Percentiles rank a stretch among this genome's conserved stretches.
Conservation (phyloP, 1,140 invertebrate genomes). For the Acromyrmex heyeri region DNA sequence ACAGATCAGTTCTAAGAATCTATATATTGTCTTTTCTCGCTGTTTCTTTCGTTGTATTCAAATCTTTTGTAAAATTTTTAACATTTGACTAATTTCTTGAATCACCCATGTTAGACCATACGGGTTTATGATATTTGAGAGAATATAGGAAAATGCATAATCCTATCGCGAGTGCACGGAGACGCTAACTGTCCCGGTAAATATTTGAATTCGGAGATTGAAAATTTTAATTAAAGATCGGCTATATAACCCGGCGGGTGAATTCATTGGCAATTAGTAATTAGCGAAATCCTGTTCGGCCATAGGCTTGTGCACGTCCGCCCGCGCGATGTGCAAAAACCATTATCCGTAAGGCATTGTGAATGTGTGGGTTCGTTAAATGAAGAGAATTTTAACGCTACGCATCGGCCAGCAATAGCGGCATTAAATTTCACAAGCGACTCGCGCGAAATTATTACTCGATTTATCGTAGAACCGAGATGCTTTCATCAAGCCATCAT, state of each 20-base stretch:
- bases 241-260: not conserved
- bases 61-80: not conserved
- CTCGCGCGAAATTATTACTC: constrained; percentile 50
- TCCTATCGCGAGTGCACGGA: constrained; percentile 8
- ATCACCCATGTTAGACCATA: not conserved
- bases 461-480: constrained; percentile 46
- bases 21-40: not conserved
- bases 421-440: constrained; percentile 55
- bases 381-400: constrained; percentile 52
- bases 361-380: constrained; percentile 38
- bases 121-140: not conserved
- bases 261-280: constrained; percentile 63
- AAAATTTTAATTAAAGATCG: constrained; percentile 62
- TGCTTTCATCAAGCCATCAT: constrained; percentile 36
- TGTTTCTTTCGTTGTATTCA: not conserved
- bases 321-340: constrained; percentile 29
- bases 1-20: not conserved
- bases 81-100: not conserved
- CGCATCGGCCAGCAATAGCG: constrained; percentile 3
- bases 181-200: constrained; percentile 43
- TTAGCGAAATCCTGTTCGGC: constrained; percentile 40
- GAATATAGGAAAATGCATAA: constrained; percentile 35
- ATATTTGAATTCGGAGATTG: constrained; percentile 58
- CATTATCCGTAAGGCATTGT: constrained; percentile 6
- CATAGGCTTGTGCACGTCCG: not conserved